Evolutionary conservation across 2,113 vertebrate genomes (phyloP).

Genomic region (Aptenodytes forsteri): DNA sequence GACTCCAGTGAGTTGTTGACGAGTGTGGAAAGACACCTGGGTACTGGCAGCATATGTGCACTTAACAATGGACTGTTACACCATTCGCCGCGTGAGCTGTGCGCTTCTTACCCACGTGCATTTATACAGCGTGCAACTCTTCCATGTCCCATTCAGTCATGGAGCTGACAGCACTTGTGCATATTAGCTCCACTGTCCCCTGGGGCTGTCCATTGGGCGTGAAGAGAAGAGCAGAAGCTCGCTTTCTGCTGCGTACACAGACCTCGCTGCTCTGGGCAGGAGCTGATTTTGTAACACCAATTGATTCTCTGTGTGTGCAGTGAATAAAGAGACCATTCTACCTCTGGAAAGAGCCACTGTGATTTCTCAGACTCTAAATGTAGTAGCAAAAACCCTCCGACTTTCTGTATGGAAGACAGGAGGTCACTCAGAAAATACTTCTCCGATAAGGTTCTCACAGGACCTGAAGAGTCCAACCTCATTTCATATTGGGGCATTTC

Average conservation of each 20-base stretch:
- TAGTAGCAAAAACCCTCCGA: background rate
- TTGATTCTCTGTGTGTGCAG: conserved; percentile 51
- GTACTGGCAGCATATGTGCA: background rate
- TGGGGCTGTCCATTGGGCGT: background rate
- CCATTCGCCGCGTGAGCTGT: background rate
- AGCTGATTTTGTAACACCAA: conserved; percentile 5
- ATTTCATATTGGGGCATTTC: background rate
- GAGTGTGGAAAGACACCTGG: background rate
- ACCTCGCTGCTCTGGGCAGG: background rate
- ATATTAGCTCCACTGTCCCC: background rate
- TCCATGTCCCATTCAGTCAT: rapidly evolving
- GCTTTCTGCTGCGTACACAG: background rate
- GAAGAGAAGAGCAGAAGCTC: background rate
- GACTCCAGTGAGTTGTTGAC: background rate
- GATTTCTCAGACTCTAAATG: conserved; percentile 33
- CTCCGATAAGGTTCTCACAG: background rate
- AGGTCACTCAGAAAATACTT: background rate
- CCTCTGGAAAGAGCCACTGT: conserved; percentile 65
- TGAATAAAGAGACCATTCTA: conserved; percentile 73
- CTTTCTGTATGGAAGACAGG: background rate
- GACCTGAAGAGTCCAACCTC: background rate
- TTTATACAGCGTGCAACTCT: background rate
- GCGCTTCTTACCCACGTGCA: background rate
- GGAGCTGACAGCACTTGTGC: background rate
- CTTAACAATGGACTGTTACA: background rate